These are phyloP conservation scores for Fissipunctia ypsillon DNA, from an alignment of 2,888 invertebrate species.

Conservation along the genomic window DNA sequence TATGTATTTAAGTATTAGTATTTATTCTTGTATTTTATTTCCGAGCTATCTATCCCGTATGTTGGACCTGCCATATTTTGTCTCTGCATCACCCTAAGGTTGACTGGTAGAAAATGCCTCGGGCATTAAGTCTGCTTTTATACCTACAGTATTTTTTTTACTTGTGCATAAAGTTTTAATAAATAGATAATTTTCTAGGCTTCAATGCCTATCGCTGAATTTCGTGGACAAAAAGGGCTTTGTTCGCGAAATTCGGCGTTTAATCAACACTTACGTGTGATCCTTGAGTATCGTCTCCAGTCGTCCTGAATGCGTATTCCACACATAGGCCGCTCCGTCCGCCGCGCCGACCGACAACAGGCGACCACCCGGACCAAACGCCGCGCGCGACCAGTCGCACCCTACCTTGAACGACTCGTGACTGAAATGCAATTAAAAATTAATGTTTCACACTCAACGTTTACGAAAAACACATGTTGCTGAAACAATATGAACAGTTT, in stretches of 20 bases:
- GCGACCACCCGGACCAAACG: constrained; percentile 97
- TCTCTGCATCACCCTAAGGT: no score
- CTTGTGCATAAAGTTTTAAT: no score
- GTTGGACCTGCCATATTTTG: no score
- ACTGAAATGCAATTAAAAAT: constrained; percentile 86
- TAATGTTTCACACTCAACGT: background rate
- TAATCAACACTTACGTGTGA: constrained; percentile 92
- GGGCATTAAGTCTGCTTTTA: no score
- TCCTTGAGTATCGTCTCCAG: constrained; percentile 95
- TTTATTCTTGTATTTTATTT: no score
- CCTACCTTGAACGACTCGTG: constrained; percentile 98
- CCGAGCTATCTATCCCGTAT: no score
- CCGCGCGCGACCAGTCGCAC: constrained; percentile 98
- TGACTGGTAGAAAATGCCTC: no score
- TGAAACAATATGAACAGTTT: no score
- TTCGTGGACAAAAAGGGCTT: background rate
- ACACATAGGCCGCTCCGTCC: constrained; percentile 97
- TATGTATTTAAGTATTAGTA: no score
- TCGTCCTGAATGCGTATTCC: constrained; percentile 95
- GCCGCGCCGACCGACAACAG: constrained; percentile 97
- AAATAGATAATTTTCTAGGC: no score
- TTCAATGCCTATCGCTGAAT: background rate
- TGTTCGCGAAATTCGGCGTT: background rate
- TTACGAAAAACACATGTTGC: no score
- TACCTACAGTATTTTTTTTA: no score